Evolutionary conservation across 2,797 vertebrate genomes (phyloP).

Genomic region (Phylloscopus collybita): DNA sequence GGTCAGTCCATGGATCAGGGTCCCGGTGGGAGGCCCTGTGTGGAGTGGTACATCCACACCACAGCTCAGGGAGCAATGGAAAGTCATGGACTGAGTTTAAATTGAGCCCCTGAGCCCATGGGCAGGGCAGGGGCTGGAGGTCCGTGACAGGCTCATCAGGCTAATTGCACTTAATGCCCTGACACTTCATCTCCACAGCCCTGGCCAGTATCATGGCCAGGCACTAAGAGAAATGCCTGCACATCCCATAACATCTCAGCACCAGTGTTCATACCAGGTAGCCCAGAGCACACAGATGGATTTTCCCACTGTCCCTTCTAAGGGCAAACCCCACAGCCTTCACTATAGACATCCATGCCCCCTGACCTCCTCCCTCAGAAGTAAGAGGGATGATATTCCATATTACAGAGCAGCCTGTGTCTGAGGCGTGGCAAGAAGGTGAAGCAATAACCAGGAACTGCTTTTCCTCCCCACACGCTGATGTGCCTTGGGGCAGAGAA

Average conservation of each 20-base stretch:
- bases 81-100: background rate
- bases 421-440: background rate
- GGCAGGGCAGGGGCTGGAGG: background rate
- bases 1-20: background rate
- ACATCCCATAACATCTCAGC: background rate
- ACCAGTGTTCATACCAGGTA: background rate
- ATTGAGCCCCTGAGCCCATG: background rate
- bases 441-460: background rate
- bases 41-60: background rate
- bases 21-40: background rate
- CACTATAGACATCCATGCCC: background rate
- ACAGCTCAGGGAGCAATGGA: background rate
- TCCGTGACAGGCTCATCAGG: background rate
- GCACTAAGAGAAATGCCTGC: rapidly evolving
- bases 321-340: background rate
- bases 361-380: background rate
- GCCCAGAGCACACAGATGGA: background rate
- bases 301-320: background rate
- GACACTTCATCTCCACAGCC: background rate
- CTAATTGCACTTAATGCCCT: background rate
- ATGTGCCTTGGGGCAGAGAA: constrained; percentile 17
- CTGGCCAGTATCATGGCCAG: background rate
- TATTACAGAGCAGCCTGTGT: background rate
- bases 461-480: background rate
- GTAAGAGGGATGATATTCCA: background rate